Percentiles rank a stretch among this genome's conserved stretches.
Conservation (phyloP, 64 coral and sea anemone genomes). For the Porites australiensis region DNA sequence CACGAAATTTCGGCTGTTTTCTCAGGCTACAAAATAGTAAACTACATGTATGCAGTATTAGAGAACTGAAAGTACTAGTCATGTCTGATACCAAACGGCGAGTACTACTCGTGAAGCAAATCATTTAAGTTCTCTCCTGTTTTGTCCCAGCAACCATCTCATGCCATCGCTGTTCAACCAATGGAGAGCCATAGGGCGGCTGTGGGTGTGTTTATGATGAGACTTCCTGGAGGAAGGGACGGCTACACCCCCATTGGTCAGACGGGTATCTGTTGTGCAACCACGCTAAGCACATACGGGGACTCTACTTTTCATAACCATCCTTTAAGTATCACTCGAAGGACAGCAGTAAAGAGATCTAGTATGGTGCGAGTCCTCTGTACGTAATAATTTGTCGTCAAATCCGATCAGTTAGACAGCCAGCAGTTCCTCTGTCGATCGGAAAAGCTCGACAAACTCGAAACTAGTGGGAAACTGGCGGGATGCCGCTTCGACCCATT, state of each 20-base stretch:
- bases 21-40: too few species aligned
- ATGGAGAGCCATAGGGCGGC: constrained; percentile 34
- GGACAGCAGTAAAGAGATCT: constrained; percentile 16
- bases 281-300: constrained; percentile 30
- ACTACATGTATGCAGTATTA: too few species aligned
- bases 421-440: too few species aligned
- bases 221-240: constrained; percentile 50
- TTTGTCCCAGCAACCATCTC: constrained; percentile 20
- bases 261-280: constrained; percentile 81
- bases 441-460: too few species aligned
- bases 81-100: too few species aligned
- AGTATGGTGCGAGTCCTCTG: constrained; percentile 8
- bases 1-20: too few species aligned
- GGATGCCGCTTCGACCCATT: too few species aligned
- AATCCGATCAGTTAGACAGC: background rate
- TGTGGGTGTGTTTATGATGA: constrained; percentile 69
- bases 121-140: background rate
- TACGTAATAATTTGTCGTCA: background rate
- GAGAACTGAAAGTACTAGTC: too few species aligned
- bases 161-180: constrained; percentile 61
- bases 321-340: background rate
- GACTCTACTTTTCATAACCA: background rate
- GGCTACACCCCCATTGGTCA: constrained; percentile 83
- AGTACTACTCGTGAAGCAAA: too few species aligned
- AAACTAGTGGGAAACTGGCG: too few species aligned